A percentile compares a stretch with the other conserved stretches of the same genome.
phyloP scores from a whole-genome alignment of 2,797 vertebrate genomes.

The Rhynchonycteris naso region DNA sequence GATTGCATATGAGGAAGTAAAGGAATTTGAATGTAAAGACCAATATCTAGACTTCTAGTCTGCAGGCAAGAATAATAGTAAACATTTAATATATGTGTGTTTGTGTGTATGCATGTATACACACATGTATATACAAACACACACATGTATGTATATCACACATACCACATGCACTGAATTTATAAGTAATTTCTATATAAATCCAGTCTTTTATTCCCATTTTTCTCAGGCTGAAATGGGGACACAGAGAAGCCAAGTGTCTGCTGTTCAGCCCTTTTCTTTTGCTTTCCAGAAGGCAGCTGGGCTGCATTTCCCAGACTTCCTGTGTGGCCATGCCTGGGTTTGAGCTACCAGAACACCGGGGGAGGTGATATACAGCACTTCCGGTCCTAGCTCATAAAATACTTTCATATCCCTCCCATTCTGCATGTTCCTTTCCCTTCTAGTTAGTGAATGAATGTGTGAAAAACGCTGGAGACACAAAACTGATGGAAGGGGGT shows the following conservation, averaged over 20 bases:
- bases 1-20: no score
- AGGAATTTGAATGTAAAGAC: background rate
- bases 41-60: background rate
- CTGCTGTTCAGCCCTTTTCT: background rate
- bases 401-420: background rate
- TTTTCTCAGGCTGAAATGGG: background rate
- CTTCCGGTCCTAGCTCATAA: background rate
- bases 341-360: background rate
- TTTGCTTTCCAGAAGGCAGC: background rate
- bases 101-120: background rate
- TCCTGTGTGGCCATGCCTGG: background rate
- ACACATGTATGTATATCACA: background rate
- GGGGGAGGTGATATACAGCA: background rate
- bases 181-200: background rate
- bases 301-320: background rate
- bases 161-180: background rate
- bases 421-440: background rate
- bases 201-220: background rate
- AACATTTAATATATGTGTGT: background rate
- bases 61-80: background rate
- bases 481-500: background rate
- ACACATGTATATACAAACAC: background rate
- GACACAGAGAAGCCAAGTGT: background rate
- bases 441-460: background rate
- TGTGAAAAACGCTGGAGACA: background rate